Conservation (phyloP, 2,888 invertebrate genomes). For the Rhagium mordax region DNA sequence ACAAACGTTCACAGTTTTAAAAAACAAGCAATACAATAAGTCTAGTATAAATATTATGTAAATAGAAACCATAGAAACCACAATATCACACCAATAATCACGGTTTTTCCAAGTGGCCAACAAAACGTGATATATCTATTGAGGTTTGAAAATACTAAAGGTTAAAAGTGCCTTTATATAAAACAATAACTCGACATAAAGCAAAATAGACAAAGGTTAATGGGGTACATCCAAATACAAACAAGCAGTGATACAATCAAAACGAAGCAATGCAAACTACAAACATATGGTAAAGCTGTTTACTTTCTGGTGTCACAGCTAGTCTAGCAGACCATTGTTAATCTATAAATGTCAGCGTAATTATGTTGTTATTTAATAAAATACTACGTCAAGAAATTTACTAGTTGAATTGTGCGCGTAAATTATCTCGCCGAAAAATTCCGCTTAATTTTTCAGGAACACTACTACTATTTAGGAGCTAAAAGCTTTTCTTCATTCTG, state of each 20-base stretch:
- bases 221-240: neutral
- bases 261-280: neutral
- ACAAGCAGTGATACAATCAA: neutral
- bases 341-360: slow-evolving; percentile 1
- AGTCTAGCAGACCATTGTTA: neutral
- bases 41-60: neutral
- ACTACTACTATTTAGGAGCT: no score
- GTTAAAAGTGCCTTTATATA: slow-evolving; percentile 6
- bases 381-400: neutral
- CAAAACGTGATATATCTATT: neutral
- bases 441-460: no score
- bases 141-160: neutral
- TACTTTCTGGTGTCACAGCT: neutral
- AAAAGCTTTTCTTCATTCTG: no score
- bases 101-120: neutral
- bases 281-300: neutral
- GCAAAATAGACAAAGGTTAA: slow-evolving; percentile 28
- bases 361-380: neutral
- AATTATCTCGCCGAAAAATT: neutral
- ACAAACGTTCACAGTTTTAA: no score
- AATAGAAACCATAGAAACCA: neutral
- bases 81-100: neutral
- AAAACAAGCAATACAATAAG: no score
- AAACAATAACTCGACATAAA: slow-evolving; percentile 10
- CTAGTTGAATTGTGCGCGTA: neutral